Evolutionary conservation across 2,113 vertebrate species (phyloP), one percentile per base, ranked within the genome.

Genomic region (Rutilus rutilus): DNA sequence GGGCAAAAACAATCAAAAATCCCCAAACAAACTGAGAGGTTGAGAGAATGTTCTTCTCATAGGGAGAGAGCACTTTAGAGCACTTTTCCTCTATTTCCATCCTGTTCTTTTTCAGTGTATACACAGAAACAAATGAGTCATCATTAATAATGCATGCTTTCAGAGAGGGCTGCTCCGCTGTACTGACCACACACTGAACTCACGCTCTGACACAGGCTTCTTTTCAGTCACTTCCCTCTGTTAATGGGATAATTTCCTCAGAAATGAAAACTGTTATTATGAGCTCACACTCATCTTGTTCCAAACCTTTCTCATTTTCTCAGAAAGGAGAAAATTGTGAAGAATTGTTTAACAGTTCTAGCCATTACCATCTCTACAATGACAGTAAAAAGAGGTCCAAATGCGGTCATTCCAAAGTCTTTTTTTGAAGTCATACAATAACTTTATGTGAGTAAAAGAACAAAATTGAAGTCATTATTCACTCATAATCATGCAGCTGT

Each of bases 71-170:
- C 23, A 59, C 65, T 81, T 33, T 78, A 39, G 54, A n/a, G 59
- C 65, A 77, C n/a, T 83, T 73, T 73, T 33, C 42, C 25, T 69
- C 85, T 83, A 10, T 69, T 74, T 39, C 19, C 73, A 14, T 62
- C 36, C 69, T 21, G 39, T 42, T 74, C 81, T 69, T 73, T 69
- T 42, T 33, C 15, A 12, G 71, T 47, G 12, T 42, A 36, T 73
- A 17, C 47, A 33, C 15, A 80, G 76, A 57, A 80, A 39, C 65
- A 79, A 78, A 80, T 42, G 77, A 60, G 64, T 67, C 25, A 57
- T 23, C 11, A 86, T 80, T 80, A 85, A 86, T 86, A 78, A 86
- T 86, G 65, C 19, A 80, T 60, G 76, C 36, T 71, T 80, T 80
- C n/a, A 80, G 78, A 64, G 78, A 80, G 59, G 36, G 78, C 57